A percentile compares a stretch with the other conserved stretches of the same genome.
phyloP scores from a whole-genome alignment of 2,113 vertebrate genomes.

The Ochotona princeps region DNA sequence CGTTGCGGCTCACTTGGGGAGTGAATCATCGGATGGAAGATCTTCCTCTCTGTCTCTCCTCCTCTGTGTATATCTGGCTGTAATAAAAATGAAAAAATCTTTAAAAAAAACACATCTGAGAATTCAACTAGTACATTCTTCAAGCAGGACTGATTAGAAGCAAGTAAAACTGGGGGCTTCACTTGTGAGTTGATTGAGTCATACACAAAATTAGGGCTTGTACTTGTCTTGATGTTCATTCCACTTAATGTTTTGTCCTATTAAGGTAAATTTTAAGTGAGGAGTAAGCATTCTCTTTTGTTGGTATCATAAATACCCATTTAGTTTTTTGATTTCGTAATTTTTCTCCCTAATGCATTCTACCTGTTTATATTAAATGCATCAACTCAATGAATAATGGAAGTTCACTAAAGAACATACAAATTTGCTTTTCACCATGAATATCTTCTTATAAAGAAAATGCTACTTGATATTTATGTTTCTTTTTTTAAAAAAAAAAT shows the following conservation, averaged over 20 bases:
- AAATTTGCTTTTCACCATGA: not conserved
- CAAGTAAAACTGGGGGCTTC: not conserved
- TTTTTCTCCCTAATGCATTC: not conserved
- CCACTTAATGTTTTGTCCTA: not conserved
- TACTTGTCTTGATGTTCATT: not conserved
- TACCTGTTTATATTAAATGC: not conserved
- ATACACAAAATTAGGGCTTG: not conserved
- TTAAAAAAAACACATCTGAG: no score
- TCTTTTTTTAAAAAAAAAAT: constrained; percentile 4
- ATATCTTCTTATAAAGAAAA: not conserved
- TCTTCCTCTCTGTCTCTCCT: no score
- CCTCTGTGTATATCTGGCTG: no score
- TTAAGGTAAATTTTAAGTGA: constrained; percentile 21
- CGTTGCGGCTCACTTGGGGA: no score
- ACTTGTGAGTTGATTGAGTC: not conserved
- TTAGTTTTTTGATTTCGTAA: not conserved
- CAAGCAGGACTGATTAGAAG: not conserved
- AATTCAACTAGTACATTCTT: not conserved
- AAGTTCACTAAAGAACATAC: not conserved
- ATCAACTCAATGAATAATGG: not conserved
- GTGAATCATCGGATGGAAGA: no score
- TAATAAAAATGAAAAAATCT: no score
- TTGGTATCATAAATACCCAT: not conserved
- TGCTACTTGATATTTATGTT: not conserved
- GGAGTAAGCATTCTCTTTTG: not conserved